A percentile compares a stretch with the other conserved stretches of the same genome.
Conservation (phyloP, 1,140 invertebrate genomes). For the Platyura marginata region DNA sequence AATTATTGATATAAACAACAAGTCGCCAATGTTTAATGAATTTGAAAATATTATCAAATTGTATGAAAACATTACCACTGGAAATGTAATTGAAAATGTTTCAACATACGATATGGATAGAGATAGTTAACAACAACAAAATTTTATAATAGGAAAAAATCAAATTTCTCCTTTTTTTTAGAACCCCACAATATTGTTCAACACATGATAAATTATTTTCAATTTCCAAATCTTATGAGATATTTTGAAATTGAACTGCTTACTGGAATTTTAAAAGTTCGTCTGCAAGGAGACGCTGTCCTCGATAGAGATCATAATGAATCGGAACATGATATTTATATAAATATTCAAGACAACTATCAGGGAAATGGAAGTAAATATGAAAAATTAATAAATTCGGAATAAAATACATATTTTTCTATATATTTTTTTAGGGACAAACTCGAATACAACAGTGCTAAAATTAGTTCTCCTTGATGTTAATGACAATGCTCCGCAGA, state of each 20-base stretch:
- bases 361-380: constrained; percentile 25
- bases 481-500: constrained; percentile 31
- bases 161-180: constrained; percentile 12
- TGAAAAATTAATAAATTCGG: too few relatives aligned
- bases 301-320: constrained; percentile 29
- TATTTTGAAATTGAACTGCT: constrained; percentile 27
- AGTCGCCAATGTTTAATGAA: constrained; percentile 16
- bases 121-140: constrained; percentile 13
- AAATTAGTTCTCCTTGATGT: constrained; percentile 29
- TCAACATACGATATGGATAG: constrained; percentile 28
- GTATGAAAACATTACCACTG: constrained; percentile 21
- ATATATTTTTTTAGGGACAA: constrained; percentile 22
- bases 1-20: constrained; percentile 32
- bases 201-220: constrained; percentile 23
- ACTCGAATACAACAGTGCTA: constrained; percentile 12
- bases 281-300: constrained; percentile 18
- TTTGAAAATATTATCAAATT: constrained; percentile 19
- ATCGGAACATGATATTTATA: constrained; percentile 23
- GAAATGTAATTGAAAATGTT: constrained; percentile 19
- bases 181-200: constrained; percentile 21
- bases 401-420: too few relatives aligned
- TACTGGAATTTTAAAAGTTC: constrained; percentile 22
- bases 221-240: constrained; percentile 20
- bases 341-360: constrained; percentile 30
- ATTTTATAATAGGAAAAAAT: too few relatives aligned